Percentiles rank a stretch among this genome's conserved stretches.
Conservation (phyloP, 1,140 invertebrate species). For the Dysdera silvatica region DNA sequence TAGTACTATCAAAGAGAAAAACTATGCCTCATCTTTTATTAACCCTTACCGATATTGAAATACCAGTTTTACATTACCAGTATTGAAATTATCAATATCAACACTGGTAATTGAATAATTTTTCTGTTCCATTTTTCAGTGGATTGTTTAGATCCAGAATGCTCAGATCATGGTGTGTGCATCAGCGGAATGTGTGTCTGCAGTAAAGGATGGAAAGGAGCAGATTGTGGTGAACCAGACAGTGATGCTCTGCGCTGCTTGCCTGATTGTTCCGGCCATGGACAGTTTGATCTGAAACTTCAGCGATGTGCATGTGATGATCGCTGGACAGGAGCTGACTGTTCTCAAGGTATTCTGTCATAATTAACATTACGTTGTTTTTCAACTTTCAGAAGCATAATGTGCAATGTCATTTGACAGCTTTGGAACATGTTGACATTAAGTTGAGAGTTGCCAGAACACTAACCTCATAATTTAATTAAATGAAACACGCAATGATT, state of each 20-base stretch:
- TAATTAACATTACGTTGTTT: no score
- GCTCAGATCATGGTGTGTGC: slow-evolving; percentile 90
- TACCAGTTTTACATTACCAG: background rate
- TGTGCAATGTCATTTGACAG: no score
- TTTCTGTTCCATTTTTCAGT: slow-evolving; percentile 45
- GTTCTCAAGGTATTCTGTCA: slow-evolving; percentile 69
- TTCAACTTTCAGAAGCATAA: no score
- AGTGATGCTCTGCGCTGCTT: slow-evolving; percentile 79
- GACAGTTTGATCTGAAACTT: slow-evolving; percentile 76
- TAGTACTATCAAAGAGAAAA: no score
- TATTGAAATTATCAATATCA: no score
- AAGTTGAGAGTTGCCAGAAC: no score
- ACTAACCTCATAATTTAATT: no score
- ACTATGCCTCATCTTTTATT: no score
- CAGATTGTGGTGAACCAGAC: slow-evolving; percentile 75
- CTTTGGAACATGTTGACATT: no score
- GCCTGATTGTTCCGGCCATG: slow-evolving; percentile 81
- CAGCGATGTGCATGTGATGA: slow-evolving; percentile 79
- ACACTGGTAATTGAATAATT: background rate
- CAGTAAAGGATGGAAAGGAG: slow-evolving; percentile 89
- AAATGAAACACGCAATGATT: no score
- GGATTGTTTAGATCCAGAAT: slow-evolving; percentile 77
- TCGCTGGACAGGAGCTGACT: slow-evolving; percentile 81
- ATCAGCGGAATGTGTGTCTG: slow-evolving; percentile 88
- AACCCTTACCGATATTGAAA: background rate